These are phyloP conservation scores for Hirtodrosophila alboralis DNA, from an alignment of 2,888 invertebrate species.

Conservation along the genomic window DNA sequence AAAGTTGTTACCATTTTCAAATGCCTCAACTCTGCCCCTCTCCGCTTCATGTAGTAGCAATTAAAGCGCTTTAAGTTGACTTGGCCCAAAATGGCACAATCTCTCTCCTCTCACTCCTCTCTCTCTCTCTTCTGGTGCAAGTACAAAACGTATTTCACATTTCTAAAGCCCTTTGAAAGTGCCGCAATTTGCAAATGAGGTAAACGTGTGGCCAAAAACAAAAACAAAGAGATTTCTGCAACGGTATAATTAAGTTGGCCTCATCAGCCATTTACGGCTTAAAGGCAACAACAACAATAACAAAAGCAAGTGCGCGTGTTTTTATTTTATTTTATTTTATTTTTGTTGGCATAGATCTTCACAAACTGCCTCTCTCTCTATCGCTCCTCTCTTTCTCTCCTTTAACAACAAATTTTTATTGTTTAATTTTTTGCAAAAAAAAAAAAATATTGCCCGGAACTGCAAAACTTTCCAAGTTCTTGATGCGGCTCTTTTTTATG, in stretches of 20 bases:
- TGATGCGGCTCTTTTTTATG: background rate
- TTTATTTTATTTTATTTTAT: constrained; percentile 57
- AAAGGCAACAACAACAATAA: constrained; percentile 9
- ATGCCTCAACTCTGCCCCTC: constrained; percentile 16
- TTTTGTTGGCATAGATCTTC: constrained; percentile 54
- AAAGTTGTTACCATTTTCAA: constrained; percentile 30
- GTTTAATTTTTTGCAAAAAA: constrained; percentile 58
- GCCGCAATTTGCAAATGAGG: constrained; percentile 77
- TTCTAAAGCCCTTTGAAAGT: constrained; percentile 51
- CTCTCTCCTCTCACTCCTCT: too few relatives aligned
- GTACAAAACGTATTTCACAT: background rate
- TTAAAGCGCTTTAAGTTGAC: constrained; percentile 61
- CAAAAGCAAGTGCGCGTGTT: constrained; percentile 54
- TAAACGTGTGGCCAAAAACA: constrained; percentile 47
- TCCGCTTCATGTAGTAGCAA: constrained; percentile 41
- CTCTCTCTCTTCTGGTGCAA: too few relatives aligned
- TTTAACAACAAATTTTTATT: constrained; percentile 33
- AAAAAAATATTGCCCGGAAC: constrained; percentile 33
- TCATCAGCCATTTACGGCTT: constrained; percentile 73
- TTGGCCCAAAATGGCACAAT: constrained; percentile 60
- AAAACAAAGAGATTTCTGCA: constrained; percentile 65
- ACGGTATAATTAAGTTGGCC: constrained; percentile 76
- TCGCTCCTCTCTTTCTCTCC: background rate
- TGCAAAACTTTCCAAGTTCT: constrained; percentile 40
- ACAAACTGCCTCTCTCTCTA: background rate